Percentiles rank a stretch among this genome's conserved stretches.
Conservation (phyloP, 2,888 invertebrate genomes). For the Acheta domesticus region DNA sequence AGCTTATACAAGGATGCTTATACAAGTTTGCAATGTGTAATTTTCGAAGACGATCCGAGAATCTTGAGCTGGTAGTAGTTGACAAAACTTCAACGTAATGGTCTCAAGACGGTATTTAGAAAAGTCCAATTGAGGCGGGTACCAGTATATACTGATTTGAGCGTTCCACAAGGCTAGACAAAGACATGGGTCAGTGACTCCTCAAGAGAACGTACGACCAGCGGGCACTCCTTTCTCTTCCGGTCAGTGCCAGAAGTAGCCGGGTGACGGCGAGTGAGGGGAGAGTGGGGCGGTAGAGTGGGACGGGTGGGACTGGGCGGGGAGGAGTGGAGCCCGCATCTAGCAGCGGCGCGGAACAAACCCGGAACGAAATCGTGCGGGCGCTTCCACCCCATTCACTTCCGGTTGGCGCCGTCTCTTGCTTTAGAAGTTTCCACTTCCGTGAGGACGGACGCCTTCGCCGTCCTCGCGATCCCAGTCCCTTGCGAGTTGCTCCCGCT, state of each 20-base stretch:
- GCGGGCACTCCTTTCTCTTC: background rate
- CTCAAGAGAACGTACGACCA: background rate
- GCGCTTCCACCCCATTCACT: background rate
- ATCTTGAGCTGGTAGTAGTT: too few relatives aligned
- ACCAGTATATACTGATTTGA: too few relatives aligned
- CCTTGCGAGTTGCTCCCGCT: background rate
- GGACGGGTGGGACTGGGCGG: background rate
- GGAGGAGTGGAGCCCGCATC: background rate
- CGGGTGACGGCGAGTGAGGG: background rate
- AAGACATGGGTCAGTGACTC: background rate
- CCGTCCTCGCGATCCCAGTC: background rate
- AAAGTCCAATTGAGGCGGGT: too few relatives aligned
- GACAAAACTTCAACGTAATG: too few relatives aligned
- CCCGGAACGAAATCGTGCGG: background rate
- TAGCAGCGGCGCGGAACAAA: background rate
- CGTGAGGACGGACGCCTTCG: background rate
- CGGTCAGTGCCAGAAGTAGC: background rate
- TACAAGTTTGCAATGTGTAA: too few relatives aligned
- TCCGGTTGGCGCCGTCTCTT: background rate
- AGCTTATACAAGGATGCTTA: too few relatives aligned
- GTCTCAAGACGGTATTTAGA: too few relatives aligned
- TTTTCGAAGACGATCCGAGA: too few relatives aligned
- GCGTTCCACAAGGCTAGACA: too few relatives aligned
- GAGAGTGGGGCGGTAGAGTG: background rate
- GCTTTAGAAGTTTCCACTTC: slow-evolving; percentile 8